Base-by-base conservation (phyloP, 1,140 invertebrate genomes). In the Diplogasteroides magnus region DNA sequence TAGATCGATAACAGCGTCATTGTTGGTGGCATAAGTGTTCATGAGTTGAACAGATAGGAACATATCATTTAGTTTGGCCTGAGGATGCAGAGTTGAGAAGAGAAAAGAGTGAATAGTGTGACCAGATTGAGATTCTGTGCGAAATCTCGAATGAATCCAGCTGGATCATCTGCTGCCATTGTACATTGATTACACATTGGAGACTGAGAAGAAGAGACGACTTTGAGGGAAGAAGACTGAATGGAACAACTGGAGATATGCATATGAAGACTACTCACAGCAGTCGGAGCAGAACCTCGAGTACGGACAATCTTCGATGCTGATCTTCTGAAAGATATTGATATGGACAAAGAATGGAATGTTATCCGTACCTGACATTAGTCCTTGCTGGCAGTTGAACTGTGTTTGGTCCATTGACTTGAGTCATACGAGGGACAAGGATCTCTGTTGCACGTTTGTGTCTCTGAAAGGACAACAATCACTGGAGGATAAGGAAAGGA, bases 1-100 rank as follows among this genome's bases (percentile, higher is more conserved):
- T 3, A 81, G 26, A 31, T 81, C 79, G 48, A 81, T 72, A 14
- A 81, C 82, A 37, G 67, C 83, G 68, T 81, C 79, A 32, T 81
- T 77, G 19, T 31, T 64, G 48, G 79, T 83, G n/a, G 79, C 79
- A 62, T 83, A 82, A 23, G 64, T 74, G 29, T 83, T 71, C 26
- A 81, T 59, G 2, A 83, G 69, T 72, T 83, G 81, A 11, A 83
- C 67, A 11, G 76, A 77, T n/a, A 81, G 57, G 57, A 74, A 74
- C 14, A 81, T 58, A 60, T 83, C 79, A 56, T 72, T 76, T 3
- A 81, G 69, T 74, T 81, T 81, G 73, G 48, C 32, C 77, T 78
- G 55, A 78, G 77, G 59, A 61, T 56, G 13, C 59, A 28, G 23
- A n/a, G n/a, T 3, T n/a, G 59, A 11, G n/a, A 60, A 25, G 31